A percentile compares a stretch with the other conserved stretches of the same genome.
Conservation (phyloP, 2,797 vertebrate genomes). For the Columba guinea region DNA sequence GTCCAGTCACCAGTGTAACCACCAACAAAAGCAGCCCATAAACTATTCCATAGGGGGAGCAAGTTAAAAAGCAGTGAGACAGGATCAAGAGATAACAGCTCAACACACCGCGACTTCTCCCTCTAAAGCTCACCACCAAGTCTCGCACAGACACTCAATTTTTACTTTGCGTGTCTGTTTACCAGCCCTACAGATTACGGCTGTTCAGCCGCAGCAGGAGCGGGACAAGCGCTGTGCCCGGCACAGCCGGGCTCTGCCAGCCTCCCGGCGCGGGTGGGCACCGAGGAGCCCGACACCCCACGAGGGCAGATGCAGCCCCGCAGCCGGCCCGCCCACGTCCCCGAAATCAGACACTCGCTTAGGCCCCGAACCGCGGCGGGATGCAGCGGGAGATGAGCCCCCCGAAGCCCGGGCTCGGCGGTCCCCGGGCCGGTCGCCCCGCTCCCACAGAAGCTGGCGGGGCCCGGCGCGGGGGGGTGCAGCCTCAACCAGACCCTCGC, state of each 20-base stretch:
- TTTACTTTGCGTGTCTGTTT: background rate
- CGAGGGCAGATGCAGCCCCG: background rate
- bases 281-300: background rate
- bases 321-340: background rate
- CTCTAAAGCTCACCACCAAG: background rate
- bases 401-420: background rate
- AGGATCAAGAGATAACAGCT: background rate
- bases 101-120: background rate
- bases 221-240: fast-evolving
- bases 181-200: fast-evolving
- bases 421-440: background rate
- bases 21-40: background rate
- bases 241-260: background rate
- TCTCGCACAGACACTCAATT: background rate
- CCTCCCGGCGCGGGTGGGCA: background rate
- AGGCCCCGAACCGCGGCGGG: background rate
- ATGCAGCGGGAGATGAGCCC: background rate
- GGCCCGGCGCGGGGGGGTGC: background rate
- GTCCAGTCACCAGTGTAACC: fast-evolving
- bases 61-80: background rate
- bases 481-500: background rate
- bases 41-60: background rate
- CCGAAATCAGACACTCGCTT: fast-evolving
- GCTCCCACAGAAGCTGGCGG: background rate
- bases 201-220: background rate